Percentiles rank a stretch among this genome's conserved stretches.
phyloP scores from a whole-genome alignment of 2,113 vertebrate genomes.

The Xyliphius kryptos region DNA sequence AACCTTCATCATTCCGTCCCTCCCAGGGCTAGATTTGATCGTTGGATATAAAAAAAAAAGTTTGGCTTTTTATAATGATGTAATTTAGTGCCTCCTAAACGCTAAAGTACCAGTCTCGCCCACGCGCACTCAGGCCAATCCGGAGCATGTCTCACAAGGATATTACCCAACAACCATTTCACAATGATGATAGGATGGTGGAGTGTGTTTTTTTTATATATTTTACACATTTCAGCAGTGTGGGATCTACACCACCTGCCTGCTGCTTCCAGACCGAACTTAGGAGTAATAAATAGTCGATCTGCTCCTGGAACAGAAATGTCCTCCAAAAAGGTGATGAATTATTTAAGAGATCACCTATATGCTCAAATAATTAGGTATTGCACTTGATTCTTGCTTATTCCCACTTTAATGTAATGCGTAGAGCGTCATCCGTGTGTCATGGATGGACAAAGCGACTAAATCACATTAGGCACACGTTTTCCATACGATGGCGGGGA shows the following conservation, averaged over 20 bases:
- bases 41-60: too few relatives aligned
- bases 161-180: conserved; percentile 15
- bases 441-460: too few relatives aligned
- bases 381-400: not conserved
- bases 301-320: too few relatives aligned
- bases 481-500: too few relatives aligned
- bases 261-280: not conserved
- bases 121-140: conserved; percentile 12
- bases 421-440: too few relatives aligned
- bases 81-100: conserved; percentile 21
- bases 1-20: not conserved
- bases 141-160: conserved; percentile 2
- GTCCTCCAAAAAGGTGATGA: too few relatives aligned
- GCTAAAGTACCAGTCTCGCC: conserved; percentile 24
- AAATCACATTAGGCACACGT: too few relatives aligned
- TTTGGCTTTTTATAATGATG: conserved; percentile 25
- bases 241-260: not conserved
- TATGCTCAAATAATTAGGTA: not conserved
- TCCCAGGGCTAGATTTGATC: conserved; percentile 14
- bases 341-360: not conserved
- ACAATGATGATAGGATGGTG: conserved; percentile 5
- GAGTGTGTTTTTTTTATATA: conserved; percentile 1
- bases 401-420: not conserved
- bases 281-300: too few relatives aligned
- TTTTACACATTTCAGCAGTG: conserved; percentile 7